Evolutionary conservation across 2,888 invertebrate genomes (phyloP), one percentile per base, ranked within the genome.

Genomic region (Zhengitettix transpicula): DNA sequence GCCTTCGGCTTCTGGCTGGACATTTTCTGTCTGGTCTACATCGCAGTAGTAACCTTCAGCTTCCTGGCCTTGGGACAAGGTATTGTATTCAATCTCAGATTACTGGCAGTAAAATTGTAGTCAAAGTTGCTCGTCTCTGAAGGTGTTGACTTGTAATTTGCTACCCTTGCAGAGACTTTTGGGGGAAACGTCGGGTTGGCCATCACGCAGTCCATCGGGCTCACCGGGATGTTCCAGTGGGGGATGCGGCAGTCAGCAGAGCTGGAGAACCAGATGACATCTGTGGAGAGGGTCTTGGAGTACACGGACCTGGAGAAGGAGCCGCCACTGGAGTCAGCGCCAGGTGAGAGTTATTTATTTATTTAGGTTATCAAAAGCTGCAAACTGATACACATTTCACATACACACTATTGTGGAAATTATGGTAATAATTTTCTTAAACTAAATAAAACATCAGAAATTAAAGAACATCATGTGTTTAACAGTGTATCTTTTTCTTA

Each of bases 1-100:
- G 77, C 82, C 1, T 84, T 85, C 68, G 80, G 83, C 0, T 77
- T 84, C 60, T 83, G 82, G 76, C 71, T 85, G 64, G 82, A 83
- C 66, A 68, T 81, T 40, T 79, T 83, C 16, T 83, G 82, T n/a
- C 75, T 81, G 2, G 15, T 71, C 1, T 84, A 84, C 66, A 77
- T 85, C 7, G 71, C 78, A 0, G 69, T 84, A 9, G 79, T 84
- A 1, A 79, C 82, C 0, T 81, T 81, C 66, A 82, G 83, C 54
- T 85, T 84, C 71, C 71, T 85, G n/a, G 66, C 83, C 2, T 68
- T 77, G 5, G 78, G 57, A 44, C 55, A 54, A 57, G 57, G 62
- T 64, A 54, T n/a, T n/a, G n/a, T n/a, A n/a, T n/a, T n/a, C n/a
- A n/a, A n/a, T n/a, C n/a, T n/a, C n/a, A n/a, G n/a, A n/a, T n/a